phyloP scores from a whole-genome alignment of 2,888 invertebrate genomes.

The Punctoribates punctum region DNA sequence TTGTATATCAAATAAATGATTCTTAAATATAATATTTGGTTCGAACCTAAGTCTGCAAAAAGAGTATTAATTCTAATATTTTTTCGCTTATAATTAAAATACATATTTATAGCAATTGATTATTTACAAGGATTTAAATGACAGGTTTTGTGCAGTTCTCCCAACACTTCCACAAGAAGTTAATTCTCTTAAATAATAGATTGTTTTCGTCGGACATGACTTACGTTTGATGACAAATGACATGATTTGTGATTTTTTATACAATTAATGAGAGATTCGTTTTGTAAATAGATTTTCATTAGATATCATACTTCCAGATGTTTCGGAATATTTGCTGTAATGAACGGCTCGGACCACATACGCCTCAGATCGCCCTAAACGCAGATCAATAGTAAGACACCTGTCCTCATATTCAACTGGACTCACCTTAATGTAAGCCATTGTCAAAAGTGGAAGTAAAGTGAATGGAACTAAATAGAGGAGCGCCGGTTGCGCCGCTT shows the following conservation, averaged over 20 bases:
- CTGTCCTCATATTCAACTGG: too few species aligned
- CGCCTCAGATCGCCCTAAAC: constrained; percentile 86
- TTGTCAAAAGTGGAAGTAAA: constrained; percentile 87
- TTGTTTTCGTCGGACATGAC: neutral
- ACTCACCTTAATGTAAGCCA: constrained; percentile 92
- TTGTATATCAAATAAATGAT: too few species aligned
- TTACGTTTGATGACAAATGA: constrained; percentile 11
- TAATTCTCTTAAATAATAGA: constrained; percentile 10
- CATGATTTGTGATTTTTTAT: constrained; percentile 7
- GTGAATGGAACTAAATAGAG: constrained; percentile 97
- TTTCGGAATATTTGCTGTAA: constrained; percentile 73
- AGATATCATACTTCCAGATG: constrained; percentile 67
- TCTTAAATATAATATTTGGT: neutral
- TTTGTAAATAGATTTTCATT: neutral
- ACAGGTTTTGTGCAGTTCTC: neutral
- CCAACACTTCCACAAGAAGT: neutral
- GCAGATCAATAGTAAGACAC: neutral
- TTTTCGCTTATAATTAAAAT: neutral
- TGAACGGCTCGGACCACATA: constrained; percentile 98
- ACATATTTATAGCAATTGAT: constrained; percentile 13
- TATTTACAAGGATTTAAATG: neutral
- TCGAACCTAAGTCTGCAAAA: constrained; percentile 4
- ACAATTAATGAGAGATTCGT: constrained; percentile 21
- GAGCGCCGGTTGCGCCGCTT: constrained; percentile 95
- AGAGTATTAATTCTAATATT: constrained; percentile 11